phyloP scores from a whole-genome alignment of 2,888 invertebrate species.

The Hermodice carunculata region DNA sequence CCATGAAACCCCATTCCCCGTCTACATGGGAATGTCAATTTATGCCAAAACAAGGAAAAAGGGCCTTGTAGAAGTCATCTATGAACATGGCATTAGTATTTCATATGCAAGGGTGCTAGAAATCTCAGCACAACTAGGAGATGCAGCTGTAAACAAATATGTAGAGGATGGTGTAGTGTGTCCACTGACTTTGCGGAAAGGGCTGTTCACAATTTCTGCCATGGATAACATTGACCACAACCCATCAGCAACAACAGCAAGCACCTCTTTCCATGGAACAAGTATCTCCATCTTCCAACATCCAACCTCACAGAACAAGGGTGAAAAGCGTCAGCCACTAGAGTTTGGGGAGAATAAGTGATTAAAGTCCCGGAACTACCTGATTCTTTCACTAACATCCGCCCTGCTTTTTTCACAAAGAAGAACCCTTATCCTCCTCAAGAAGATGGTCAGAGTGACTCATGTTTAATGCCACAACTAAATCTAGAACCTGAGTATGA shows the following conservation, averaged over 20 bases:
- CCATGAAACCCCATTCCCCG: conserved; percentile 30
- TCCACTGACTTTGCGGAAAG: conserved; percentile 26
- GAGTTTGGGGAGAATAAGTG: not conserved
- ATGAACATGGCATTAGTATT: conserved; percentile 40
- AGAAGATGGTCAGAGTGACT: not conserved
- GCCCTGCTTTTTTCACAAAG: conserved; percentile 21
- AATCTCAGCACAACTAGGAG: conserved; percentile 37
- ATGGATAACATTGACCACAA: conserved; percentile 46
- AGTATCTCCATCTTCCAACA: conserved; percentile 42
- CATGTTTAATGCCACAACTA: not conserved
- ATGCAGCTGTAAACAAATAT: conserved; percentile 26
- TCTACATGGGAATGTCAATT: conserved; percentile 36
- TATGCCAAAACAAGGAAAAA: conserved; percentile 42
- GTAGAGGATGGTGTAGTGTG: conserved; percentile 25
- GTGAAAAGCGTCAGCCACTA: conserved; percentile 19
- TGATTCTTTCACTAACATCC: conserved; percentile 33
- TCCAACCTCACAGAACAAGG: conserved; percentile 20
- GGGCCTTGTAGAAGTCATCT: too few relatives aligned
- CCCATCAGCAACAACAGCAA: conserved; percentile 35
- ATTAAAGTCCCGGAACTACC: conserved; percentile 34
- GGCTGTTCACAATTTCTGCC: conserved; percentile 41
- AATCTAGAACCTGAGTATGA: conserved; percentile 22
- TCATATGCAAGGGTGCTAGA: conserved; percentile 45
- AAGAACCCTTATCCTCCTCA: conserved; percentile 20
- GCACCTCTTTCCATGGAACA: conserved; percentile 38